Evolutionary conservation across 2,113 vertebrate species (phyloP).

Genomic region (Myocastor coypus): DNA sequence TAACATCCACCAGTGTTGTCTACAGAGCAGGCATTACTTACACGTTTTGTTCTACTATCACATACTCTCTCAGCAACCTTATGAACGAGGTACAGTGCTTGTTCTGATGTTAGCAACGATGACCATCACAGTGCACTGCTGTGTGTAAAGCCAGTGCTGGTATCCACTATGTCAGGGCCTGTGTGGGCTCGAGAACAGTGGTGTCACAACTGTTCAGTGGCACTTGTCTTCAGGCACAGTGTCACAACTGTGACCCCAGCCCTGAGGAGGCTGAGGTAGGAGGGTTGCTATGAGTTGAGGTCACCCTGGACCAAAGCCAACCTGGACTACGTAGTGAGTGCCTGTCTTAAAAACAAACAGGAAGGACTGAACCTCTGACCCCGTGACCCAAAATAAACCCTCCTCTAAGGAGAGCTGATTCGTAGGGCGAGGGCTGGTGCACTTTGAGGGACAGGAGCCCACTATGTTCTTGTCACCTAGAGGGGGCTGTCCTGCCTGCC

Average conservation of each 20-base stretch:
- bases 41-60: neutral
- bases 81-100: neutral
- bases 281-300: neutral
- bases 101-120: neutral
- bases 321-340: neutral
- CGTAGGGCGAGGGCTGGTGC: too few relatives aligned
- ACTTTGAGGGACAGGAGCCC: too few relatives aligned
- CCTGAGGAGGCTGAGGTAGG: neutral
- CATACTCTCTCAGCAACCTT: constrained; percentile 5
- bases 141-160: too few relatives aligned
- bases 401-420: neutral
- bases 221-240: too few relatives aligned
- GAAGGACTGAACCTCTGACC: neutral
- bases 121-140: neutral
- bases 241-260: neutral
- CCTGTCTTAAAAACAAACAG: too few relatives aligned
- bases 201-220: neutral
- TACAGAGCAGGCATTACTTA: neutral
- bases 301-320: neutral
- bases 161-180: too few relatives aligned
- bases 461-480: neutral
- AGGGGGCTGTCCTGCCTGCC: neutral
- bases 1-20: neutral
- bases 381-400: neutral
- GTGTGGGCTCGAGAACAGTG: neutral